A percentile compares a stretch with the other conserved stretches of the same genome.
phyloP scores from a whole-genome alignment of 2,888 invertebrate genomes.

The Tetrapedia diversipes region DNA sequence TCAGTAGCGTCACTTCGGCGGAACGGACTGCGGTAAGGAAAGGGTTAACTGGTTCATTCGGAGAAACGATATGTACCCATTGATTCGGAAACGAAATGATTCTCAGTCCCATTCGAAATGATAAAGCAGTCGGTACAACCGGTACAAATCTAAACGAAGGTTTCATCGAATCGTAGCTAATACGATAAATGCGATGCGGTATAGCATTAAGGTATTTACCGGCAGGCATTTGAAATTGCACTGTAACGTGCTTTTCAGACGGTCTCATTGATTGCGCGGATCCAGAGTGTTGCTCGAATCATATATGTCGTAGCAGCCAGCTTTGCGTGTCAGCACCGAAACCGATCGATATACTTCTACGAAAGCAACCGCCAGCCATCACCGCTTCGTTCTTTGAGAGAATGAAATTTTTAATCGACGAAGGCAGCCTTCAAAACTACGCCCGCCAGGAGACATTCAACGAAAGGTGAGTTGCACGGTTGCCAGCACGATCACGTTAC shows the following conservation, averaged over 20 bases:
- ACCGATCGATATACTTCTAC: conserved; percentile 96
- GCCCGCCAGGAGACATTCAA: conserved; percentile 98
- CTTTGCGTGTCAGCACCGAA: conserved; percentile 97
- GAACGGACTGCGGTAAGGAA: too few species aligned
- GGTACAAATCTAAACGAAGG: not conserved
- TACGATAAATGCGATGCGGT: not conserved
- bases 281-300: conserved; percentile 97
- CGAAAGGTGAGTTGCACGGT: conserved; percentile 91
- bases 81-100: too few species aligned
- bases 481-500: conserved; percentile 26
- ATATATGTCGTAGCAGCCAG: conserved; percentile 92
- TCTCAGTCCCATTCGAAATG: too few species aligned
- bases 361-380: conserved; percentile 98
- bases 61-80: too few species aligned
- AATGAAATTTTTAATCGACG: conserved; percentile 99
- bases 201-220: not conserved
- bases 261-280: conserved; percentile 98
- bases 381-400: conserved; percentile 99
- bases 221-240: conserved; percentile 8
- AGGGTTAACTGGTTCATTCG: too few species aligned
- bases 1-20: too few species aligned
- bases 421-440: conserved; percentile 98
- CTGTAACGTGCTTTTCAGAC: conserved; percentile 86
- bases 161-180: not conserved
- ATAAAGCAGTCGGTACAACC: too few species aligned